Conservation (phyloP, 2,888 invertebrate species). For the Leptarthrus brevirostris region DNA sequence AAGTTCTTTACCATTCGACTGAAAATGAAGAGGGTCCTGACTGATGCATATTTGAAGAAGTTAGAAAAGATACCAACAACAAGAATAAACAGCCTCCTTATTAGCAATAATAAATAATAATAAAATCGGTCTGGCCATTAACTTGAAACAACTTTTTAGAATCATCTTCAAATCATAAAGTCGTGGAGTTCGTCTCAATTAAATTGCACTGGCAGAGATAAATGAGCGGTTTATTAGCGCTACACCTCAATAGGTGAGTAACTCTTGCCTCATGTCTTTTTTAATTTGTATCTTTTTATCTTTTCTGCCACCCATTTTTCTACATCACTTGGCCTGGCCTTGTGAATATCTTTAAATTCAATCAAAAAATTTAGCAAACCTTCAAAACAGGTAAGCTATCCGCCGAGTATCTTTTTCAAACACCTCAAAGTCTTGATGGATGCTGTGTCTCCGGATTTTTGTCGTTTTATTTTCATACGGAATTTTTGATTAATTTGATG, state of each 20-base stretch:
- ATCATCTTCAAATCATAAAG: neutral
- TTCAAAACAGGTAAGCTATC: neutral
- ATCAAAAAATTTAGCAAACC: neutral
- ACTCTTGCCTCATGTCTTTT: neutral
- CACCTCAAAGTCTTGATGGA: no score
- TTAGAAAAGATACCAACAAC: neutral
- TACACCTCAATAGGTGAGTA: neutral
- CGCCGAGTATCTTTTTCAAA: no score
- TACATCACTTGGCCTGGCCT: neutral
- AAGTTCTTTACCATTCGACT: neutral
- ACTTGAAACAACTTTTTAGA: neutral
- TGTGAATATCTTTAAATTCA: neutral
- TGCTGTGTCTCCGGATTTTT: no score
- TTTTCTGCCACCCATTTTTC: constrained; percentile 8
- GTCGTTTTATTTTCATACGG: neutral
- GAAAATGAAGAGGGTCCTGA: neutral
- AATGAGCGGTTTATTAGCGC: constrained; percentile 5
- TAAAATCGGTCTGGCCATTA: neutral
- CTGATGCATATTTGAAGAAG: neutral
- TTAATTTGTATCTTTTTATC: neutral
- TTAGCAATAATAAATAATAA: neutral
- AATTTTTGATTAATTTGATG: constrained; percentile 30
- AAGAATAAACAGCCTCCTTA: neutral
- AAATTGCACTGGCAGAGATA: neutral
- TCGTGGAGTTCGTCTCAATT: neutral